Evolutionary conservation across 2,797 vertebrate species (phyloP), one percentile per base, ranked within the genome.

Genomic region (Thalassophryne amazonica): DNA sequence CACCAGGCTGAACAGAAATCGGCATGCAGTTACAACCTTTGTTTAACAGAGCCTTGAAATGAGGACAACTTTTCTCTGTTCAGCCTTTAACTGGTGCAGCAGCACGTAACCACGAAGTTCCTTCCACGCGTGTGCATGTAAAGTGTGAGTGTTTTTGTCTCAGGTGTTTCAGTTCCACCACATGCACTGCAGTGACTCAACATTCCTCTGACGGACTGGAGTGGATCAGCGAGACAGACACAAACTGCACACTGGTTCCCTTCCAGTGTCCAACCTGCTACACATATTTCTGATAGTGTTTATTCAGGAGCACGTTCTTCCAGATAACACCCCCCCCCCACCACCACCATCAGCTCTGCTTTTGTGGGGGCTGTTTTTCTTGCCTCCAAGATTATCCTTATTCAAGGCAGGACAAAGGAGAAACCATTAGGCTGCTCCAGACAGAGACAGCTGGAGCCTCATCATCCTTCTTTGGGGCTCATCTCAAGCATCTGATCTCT

Each of bases 131-230:
- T 43, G 39, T 39, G 28, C 54, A 10, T 46, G 35, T 15, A n/a
- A 22, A 43, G 13, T 45, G 17, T 17, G 50, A 57, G 45, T 46
- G 25, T 35, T 27, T 32, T 8, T 30, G 6, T 25, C 47, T 21
- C 82, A 80, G 81, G 78, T 83, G 81, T 83, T 81, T 70, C 52
- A 56, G 59, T 61, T 54, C 39, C 78, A 77, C 73, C 54, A 34
- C 81, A 79, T 57, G 31, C 80, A 57, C 61, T 34, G 56, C 57
- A 14, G 56, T 36, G 50, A 64, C 36, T 70, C 86, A 78, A 84
- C 71, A 88, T 91, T 89, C 87, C 80, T 60, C 34, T 16, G 69
- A 81, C 73, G 60, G 81, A 72, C 55, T 69, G 69, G 40, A 78
- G 69, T 76, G 61, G 32, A 83, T 86, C 75, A 29, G 42, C 65